These are phyloP conservation scores for Argyrosomus japonicus DNA, from an alignment of 2,113 vertebrate genomes.

Conservation along the genomic window DNA sequence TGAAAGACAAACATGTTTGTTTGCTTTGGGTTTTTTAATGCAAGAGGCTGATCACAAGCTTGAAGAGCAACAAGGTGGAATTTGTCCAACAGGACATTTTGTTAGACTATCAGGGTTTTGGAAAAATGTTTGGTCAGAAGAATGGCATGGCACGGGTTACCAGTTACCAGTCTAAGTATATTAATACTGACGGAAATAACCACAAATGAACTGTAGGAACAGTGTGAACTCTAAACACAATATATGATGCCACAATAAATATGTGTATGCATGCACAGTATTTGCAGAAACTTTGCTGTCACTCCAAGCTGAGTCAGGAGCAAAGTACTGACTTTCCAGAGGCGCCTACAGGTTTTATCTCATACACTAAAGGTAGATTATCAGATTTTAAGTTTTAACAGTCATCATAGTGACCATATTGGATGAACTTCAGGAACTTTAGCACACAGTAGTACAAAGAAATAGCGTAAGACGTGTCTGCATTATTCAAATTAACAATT, in stretches of 20 bases:
- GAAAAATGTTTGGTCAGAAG: too few species aligned
- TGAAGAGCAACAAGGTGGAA: too few species aligned
- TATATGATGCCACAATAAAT: background rate
- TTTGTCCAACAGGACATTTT: too few species aligned
- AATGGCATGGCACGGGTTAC: too few species aligned
- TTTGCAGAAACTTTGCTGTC: too few species aligned
- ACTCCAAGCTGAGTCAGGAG: too few species aligned
- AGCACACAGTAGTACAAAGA: too few species aligned
- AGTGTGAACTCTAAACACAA: background rate
- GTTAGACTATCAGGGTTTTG: too few species aligned
- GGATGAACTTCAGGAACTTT: background rate
- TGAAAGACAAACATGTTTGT: conserved; percentile 23
- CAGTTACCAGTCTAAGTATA: background rate
- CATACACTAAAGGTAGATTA: background rate
- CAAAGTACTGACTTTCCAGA: background rate
- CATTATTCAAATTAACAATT: background rate
- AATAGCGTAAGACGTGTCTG: background rate
- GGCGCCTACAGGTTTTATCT: background rate
- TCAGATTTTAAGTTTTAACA: background rate
- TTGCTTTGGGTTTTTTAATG: background rate
- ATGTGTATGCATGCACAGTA: background rate
- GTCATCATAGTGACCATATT: too few species aligned
- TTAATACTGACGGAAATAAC: background rate
- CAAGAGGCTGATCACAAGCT: conserved; percentile 7
- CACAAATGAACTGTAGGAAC: background rate